These are phyloP conservation scores for Lepisosteus oculatus DNA, from an alignment of 2,113 vertebrate species.

Conservation along the genomic window DNA sequence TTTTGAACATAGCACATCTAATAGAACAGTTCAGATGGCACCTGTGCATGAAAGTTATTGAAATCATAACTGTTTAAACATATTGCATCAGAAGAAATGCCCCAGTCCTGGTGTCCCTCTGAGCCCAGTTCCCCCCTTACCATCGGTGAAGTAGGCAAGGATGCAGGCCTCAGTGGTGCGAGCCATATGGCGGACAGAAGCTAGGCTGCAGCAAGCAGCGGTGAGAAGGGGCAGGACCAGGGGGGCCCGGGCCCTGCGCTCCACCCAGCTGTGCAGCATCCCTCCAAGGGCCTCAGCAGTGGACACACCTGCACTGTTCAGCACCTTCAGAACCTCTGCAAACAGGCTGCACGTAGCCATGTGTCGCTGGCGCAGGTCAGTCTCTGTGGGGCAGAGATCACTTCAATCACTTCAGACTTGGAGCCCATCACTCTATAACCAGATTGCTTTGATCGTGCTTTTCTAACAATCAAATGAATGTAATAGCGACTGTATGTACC, in stretches of 20 bases:
- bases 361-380: slow-evolving; percentile 81
- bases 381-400: slow-evolving; percentile 58
- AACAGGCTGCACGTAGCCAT: slow-evolving; percentile 90
- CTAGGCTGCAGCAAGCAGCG: slow-evolving; percentile 83
- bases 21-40: too few species aligned
- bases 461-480: too few species aligned
- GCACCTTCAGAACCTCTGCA: slow-evolving; percentile 76
- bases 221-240: slow-evolving; percentile 87
- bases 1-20: too few species aligned
- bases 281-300: slow-evolving; percentile 80
- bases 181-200: slow-evolving; percentile 92
- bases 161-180: slow-evolving; percentile 89
- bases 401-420: too few species aligned
- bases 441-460: too few species aligned
- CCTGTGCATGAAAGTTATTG: too few species aligned
- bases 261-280: slow-evolving; percentile 77
- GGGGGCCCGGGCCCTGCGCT: slow-evolving; percentile 67
- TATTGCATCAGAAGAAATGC: too few species aligned
- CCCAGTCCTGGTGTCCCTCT: too few species aligned
- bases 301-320: slow-evolving; percentile 78
- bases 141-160: slow-evolving; percentile 78
- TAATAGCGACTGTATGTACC: too few species aligned
- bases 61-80: too few species aligned
- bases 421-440: too few species aligned
- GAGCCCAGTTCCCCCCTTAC: slow-evolving; percentile 46